Base-by-base conservation (phyloP, 2,888 invertebrate species). In the Pediacus dermestoides region DNA sequence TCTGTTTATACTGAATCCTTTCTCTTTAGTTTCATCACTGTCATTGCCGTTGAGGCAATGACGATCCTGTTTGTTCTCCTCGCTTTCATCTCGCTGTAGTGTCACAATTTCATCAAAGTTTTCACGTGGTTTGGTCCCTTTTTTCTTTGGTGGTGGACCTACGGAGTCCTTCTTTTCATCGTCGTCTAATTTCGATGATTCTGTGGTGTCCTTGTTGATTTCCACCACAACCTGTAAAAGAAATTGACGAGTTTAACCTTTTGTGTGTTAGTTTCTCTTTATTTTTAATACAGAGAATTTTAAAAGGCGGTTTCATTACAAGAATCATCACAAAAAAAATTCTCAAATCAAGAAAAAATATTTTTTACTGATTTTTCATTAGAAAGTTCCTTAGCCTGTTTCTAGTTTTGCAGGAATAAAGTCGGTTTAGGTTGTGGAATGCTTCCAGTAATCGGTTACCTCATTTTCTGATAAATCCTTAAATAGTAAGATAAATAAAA, bases 1-100 rank as follows among this genome's bases (percentile, higher is more conserved):
- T 42, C 74, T 64, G 23, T 72, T 71, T 48, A 75, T 70, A 59
- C 70, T 71, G 51, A 74, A 74, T 30, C 71, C 70, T 38, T 67
- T 60, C 21, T 62, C 58, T 46, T 48, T 42, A 14, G 39, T 34
- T 16, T 21, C 25, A n/a, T 37, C 31, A 7, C 23, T 31, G 11
- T 26, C 16, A 28, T 46, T 51, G 14, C 10, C 44, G 12, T 18
- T 44, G 7, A 46, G 43, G 12, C 15, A 14, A 13, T 44, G 22
- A 21, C 26, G 27, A 7, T 46, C 48, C 10, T 44, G 46, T 6
- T 46, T 46, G 1, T 33, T 1, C 3, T 30, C 35, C 32, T 58
- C 57, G 10, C 48, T 49, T 31, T 58, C 57, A 9, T 47, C 50
- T 9, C 52, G 44, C 22, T 46, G 48, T 28, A 58, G 48, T 0